These are phyloP conservation scores for Theristicus caerulescens DNA, from an alignment of 2,113 vertebrate species.

Conservation along the genomic window DNA sequence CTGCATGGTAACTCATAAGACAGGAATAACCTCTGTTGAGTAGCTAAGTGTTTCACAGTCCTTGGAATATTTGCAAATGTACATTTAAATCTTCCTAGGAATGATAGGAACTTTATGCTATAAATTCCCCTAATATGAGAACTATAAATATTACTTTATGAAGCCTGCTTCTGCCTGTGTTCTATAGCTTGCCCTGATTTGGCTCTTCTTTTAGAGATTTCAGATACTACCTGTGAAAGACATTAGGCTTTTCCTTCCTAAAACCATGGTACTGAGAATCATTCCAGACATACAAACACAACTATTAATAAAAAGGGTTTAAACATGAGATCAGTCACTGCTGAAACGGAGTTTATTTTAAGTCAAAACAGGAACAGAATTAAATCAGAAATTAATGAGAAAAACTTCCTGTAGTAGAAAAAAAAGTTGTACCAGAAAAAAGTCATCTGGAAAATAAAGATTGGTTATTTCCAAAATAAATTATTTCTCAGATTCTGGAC, in stretches of 20 bases:
- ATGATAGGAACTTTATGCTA: not conserved
- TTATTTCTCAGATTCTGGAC: not conserved
- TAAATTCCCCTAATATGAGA: not conserved
- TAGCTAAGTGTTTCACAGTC: not conserved
- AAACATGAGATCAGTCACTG: not conserved
- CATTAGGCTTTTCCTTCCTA: not conserved
- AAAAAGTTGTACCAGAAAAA: not conserved
- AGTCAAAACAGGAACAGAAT: constrained; percentile 21
- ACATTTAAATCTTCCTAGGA: constrained; percentile 10
- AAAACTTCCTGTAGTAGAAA: not conserved
- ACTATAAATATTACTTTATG: constrained; percentile 11
- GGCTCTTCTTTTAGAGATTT: constrained; percentile 13
- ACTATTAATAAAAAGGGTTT: not conserved
- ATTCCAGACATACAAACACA: not conserved
- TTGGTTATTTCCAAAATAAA: not conserved
- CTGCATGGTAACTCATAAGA: not conserved
- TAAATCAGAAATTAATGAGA: constrained; percentile 36
- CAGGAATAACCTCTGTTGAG: not conserved
- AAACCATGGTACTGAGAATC: not conserved
- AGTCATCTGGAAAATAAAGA: not conserved
- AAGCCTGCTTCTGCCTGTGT: constrained; percentile 1
- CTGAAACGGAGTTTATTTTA: constrained; percentile 21
- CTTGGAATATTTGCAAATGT: constrained; percentile 33
- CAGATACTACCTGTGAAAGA: constrained; percentile 34
- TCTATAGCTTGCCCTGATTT: constrained; percentile 30